Percentiles rank a stretch among this genome's conserved stretches.
Evolutionary conservation across 35 echinoderm and acorn worm species (phyloP).

Genomic region (Ophiothrix spiculata): DNA sequence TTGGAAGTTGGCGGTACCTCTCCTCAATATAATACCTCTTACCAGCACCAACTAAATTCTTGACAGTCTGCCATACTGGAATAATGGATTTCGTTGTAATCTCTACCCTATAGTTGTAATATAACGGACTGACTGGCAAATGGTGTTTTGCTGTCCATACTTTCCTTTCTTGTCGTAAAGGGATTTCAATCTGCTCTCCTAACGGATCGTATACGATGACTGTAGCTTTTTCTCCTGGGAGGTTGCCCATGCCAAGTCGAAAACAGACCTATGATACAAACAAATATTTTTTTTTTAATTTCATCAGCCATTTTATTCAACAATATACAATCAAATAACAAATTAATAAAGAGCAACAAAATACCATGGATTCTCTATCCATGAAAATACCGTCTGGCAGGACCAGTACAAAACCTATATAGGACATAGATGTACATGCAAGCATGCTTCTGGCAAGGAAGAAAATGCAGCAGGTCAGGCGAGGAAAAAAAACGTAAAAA

Average conservation of each 20-base stretch:
- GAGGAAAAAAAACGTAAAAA: too few species aligned
- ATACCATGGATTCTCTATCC: too few species aligned
- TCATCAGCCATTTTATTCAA: too few species aligned
- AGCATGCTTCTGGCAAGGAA: too few species aligned
- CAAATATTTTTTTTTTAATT: too few species aligned
- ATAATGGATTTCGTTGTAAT: background rate
- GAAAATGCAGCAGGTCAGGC: too few species aligned
- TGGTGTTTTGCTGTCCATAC: constrained; percentile 9
- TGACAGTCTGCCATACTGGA: background rate
- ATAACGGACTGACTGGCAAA: background rate
- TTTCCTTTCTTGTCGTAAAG: background rate
- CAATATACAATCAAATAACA: too few species aligned
- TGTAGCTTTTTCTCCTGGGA: background rate
- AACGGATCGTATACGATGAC: background rate
- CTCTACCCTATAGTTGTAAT: background rate
- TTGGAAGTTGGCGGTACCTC: background rate
- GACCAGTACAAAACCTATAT: too few species aligned
- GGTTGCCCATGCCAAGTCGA: background rate
- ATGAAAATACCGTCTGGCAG: too few species aligned
- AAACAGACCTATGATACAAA: constrained; percentile 27
- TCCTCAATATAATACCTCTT: background rate
- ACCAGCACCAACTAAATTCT: background rate
- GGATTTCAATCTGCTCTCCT: background rate
- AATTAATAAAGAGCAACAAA: too few species aligned
- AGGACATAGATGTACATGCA: too few species aligned